These are phyloP conservation scores for Lingula anatina DNA, from an alignment of 2,888 invertebrate species.

Conservation along the genomic window DNA sequence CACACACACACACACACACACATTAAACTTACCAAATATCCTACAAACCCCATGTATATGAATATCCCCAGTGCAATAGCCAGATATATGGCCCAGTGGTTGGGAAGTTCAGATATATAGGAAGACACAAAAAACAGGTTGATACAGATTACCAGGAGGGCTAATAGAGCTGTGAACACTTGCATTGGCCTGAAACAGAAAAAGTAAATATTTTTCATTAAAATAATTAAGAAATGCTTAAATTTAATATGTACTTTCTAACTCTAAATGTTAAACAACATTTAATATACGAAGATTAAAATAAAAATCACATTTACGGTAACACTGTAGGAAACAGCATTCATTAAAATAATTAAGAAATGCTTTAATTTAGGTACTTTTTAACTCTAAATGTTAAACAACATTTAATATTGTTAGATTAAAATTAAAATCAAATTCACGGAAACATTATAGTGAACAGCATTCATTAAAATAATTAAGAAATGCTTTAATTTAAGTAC, in stretches of 20 bases:
- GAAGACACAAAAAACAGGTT: slow-evolving; percentile 73
- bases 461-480: background rate
- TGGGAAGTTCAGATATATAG: slow-evolving; percentile 54
- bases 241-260: background rate
- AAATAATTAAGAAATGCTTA: background rate
- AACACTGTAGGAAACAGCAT: too few species aligned
- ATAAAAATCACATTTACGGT: too few species aligned
- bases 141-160: slow-evolving; percentile 68
- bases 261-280: too few species aligned
- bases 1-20: too few species aligned
- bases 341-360: background rate
- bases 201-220: background rate
- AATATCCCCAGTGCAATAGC: slow-evolving; percentile 59
- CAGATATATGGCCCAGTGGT: slow-evolving; percentile 53
- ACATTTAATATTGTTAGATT: background rate
- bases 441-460: too few species aligned
- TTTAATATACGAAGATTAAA: background rate
- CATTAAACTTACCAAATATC: slow-evolving; percentile 63
- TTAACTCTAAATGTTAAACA: too few species aligned
- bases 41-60: slow-evolving; percentile 67
- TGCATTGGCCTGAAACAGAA: slow-evolving; percentile 61
- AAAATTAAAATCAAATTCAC: too few species aligned
- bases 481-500: background rate
- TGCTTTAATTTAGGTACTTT: background rate
- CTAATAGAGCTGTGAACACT: slow-evolving; percentile 64